Evolutionary conservation across 2,888 invertebrate species (phyloP).

Genomic region (Eupithecia exiguata): DNA sequence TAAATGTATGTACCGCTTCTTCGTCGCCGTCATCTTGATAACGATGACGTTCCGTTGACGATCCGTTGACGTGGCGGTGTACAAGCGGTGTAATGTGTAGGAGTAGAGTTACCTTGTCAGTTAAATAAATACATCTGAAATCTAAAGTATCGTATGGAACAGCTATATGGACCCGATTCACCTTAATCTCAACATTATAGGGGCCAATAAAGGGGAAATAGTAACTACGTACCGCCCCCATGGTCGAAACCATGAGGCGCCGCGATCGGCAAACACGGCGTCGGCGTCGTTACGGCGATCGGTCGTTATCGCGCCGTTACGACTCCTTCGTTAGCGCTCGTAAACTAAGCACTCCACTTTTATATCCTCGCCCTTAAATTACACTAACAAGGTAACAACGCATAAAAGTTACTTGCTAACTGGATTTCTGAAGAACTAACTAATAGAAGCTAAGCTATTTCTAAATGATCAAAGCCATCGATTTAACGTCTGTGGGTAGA

Average conservation of each 20-base stretch:
- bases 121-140: neutral
- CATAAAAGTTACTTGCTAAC: neutral
- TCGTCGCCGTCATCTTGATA: too few relatives aligned
- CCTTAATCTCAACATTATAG: neutral
- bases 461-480: neutral
- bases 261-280: conserved; percentile 16
- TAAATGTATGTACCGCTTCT: too few relatives aligned
- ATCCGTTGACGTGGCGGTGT: too few relatives aligned
- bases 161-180: neutral
- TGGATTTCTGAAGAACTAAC: neutral
- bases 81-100: too few relatives aligned
- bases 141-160: neutral
- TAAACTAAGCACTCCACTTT: conserved; percentile 29
- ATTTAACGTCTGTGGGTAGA: neutral
- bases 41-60: too few relatives aligned
- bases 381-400: conserved; percentile 28
- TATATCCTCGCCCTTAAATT: conserved; percentile 22
- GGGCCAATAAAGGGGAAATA: neutral
- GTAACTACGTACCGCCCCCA: neutral
- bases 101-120: too few relatives aligned
- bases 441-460: neutral
- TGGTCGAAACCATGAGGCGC: neutral
- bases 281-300: neutral
- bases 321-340: conserved; percentile 30
- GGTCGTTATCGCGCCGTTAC: conserved; percentile 24